Evolutionary conservation across 2,797 vertebrate genomes (phyloP).

Genomic region (Acipenser ruthenus): DNA sequence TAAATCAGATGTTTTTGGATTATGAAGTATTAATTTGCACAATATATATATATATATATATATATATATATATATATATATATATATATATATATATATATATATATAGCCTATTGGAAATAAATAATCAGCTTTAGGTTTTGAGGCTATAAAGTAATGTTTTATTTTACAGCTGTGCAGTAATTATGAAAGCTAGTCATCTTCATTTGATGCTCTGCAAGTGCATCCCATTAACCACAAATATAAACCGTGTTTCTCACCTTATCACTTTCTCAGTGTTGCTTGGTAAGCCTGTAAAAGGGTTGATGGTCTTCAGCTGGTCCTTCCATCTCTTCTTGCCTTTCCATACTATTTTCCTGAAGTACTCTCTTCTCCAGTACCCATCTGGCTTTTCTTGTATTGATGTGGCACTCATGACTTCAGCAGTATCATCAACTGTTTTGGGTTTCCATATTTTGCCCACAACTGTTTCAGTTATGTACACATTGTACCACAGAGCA

Average conservation of each 20-base stretch:
- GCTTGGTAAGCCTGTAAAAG: slow-evolving; percentile 64
- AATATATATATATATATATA: background rate
- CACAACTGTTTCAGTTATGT: slow-evolving; percentile 42
- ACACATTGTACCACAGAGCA: slow-evolving; percentile 67
- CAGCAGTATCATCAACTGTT: slow-evolving; percentile 25
- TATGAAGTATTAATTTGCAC: no score
- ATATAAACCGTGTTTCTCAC: slow-evolving; percentile 27
- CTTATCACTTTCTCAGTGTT: slow-evolving; percentile 61
- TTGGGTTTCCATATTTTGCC: slow-evolving; percentile 35
- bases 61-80: no score
- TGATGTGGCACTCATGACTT: slow-evolving; percentile 26
- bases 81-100: no score
- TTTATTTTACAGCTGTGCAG: no score
- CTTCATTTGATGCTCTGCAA: no score
- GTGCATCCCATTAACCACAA: no score
- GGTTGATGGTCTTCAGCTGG: slow-evolving; percentile 53
- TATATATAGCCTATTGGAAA: no score
- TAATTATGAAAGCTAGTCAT: no score
- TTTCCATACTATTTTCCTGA: slow-evolving; percentile 48
- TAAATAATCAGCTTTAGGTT: no score
- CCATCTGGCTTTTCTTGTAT: slow-evolving; percentile 45
- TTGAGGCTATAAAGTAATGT: no score
- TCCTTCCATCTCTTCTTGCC: slow-evolving; percentile 47
- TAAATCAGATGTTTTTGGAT: no score
- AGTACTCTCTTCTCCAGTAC: slow-evolving; percentile 73